Evolutionary conservation across 2,113 vertebrate species (phyloP).

Genomic region (Oreochromis aureus): DNA sequence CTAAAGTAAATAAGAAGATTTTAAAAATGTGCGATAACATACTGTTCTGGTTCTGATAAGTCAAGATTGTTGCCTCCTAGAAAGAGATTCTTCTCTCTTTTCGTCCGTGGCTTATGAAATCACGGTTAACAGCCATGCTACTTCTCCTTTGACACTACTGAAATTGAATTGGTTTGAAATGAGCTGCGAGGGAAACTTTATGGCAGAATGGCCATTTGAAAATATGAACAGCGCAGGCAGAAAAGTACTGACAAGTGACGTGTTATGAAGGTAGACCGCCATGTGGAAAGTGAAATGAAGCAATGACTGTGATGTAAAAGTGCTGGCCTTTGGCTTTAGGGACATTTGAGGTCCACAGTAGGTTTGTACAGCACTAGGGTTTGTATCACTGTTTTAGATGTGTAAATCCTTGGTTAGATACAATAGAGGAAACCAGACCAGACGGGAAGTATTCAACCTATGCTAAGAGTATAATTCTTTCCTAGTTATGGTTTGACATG

Average conservation of each 20-base stretch:
- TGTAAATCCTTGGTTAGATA: not conserved
- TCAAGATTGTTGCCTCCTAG: not conserved
- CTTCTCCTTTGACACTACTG: not conserved
- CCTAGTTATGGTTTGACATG: not conserved
- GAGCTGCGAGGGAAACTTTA: not conserved
- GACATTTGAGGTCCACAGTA: not conserved
- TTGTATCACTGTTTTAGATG: not conserved
- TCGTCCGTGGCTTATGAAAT: not conserved
- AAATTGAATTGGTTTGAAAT: conserved; percentile 8
- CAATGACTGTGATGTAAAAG: not conserved
- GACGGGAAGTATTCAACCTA: not conserved
- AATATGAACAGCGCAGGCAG: not conserved
- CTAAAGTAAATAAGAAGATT: not conserved
- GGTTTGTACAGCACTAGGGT: not conserved
- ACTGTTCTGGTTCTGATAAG: not conserved
- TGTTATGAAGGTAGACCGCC: not conserved
- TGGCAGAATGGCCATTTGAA: not conserved
- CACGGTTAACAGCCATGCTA: not conserved
- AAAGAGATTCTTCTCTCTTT: not conserved
- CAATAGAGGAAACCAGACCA: not conserved
- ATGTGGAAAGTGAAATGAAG: not conserved
- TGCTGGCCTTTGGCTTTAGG: not conserved
- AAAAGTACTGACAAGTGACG: not conserved
- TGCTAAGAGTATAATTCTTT: not conserved
- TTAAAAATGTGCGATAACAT: not conserved